phyloP scores from a whole-genome alignment of 2,888 invertebrate species.

The Tenthredo mesomela region DNA sequence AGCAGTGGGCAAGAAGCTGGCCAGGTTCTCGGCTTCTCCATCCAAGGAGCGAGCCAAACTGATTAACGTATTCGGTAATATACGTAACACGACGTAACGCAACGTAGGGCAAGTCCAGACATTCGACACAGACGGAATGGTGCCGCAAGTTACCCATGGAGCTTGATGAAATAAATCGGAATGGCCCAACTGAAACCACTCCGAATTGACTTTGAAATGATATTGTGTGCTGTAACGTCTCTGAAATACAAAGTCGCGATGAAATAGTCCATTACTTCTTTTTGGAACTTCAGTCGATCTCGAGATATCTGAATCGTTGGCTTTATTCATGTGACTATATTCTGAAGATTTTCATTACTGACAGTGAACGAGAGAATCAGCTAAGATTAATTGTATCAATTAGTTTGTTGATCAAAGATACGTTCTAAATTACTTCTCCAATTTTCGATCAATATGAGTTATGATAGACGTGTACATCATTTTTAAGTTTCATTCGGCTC shows the following conservation, averaged over 20 bases:
- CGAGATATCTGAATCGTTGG: neutral
- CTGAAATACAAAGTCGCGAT: conserved; percentile 12
- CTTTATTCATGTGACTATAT: neutral
- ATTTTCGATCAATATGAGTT: conserved; percentile 2
- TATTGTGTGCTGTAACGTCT: neutral
- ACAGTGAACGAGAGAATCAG: neutral
- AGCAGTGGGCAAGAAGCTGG: conserved; percentile 33
- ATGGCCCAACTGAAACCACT: neutral
- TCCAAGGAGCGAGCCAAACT: conserved; percentile 48
- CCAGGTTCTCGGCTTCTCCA: conserved; percentile 32
- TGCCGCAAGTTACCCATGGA: conserved; percentile 1
- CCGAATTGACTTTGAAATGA: conserved; percentile 17
- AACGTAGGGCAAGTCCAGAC: conserved; percentile 27
- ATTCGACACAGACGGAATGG: conserved; percentile 40
- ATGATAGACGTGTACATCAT: conserved; percentile 3
- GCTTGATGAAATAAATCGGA: conserved; percentile 25
- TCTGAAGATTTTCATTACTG: neutral
- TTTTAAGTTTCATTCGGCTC: neutral
- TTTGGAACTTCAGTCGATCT: neutral
- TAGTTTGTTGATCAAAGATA: conserved; percentile 16
- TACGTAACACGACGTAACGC: conserved; percentile 50
- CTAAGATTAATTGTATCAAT: neutral
- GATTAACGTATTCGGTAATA: conserved; percentile 46
- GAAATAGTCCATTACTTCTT: conserved; percentile 1
- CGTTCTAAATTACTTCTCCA: neutral